Evolutionary conservation across 2,113 vertebrate species (phyloP).

Genomic region (Polypterus bichir): DNA sequence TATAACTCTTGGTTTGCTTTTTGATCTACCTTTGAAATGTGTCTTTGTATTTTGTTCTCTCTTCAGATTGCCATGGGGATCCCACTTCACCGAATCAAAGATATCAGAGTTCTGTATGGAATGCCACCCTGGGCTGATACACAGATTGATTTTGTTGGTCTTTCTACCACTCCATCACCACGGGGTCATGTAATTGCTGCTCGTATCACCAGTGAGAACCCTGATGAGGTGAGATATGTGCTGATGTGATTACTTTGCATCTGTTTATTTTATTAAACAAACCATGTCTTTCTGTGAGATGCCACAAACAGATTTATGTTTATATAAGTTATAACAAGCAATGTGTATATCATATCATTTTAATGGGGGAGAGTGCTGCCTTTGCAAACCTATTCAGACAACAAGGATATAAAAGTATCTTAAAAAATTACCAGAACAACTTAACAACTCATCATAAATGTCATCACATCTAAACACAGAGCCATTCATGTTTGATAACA

Average conservation of each 20-base stretch:
- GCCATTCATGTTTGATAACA: too few species aligned
- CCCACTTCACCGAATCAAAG: constrained; percentile 89
- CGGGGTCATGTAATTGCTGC: constrained; percentile 93
- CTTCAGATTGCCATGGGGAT: constrained; percentile 92
- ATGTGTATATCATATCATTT: too few species aligned
- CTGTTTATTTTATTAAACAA: not conserved
- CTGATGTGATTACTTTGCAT: not conserved
- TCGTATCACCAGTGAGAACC: constrained; percentile 96
- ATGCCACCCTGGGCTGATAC: constrained; percentile 84
- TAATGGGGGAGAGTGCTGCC: too few species aligned
- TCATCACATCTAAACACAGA: too few species aligned
- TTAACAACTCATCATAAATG: too few species aligned
- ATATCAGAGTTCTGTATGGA: constrained; percentile 88
- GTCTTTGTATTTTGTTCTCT: not conserved
- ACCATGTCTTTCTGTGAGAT: constrained; percentile 5
- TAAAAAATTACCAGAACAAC: too few species aligned
- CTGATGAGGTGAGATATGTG: constrained; percentile 70
- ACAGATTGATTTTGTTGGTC: constrained; percentile 81
- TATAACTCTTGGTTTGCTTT: not conserved
- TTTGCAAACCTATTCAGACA: too few species aligned
- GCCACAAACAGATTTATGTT: not conserved
- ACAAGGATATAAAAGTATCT: too few species aligned
- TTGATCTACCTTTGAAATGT: not conserved
- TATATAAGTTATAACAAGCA: too few species aligned
- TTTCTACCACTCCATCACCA: constrained; percentile 72